Conservation (phyloP, 2,113 vertebrate genomes). For the Leptocoma aspasia region DNA sequence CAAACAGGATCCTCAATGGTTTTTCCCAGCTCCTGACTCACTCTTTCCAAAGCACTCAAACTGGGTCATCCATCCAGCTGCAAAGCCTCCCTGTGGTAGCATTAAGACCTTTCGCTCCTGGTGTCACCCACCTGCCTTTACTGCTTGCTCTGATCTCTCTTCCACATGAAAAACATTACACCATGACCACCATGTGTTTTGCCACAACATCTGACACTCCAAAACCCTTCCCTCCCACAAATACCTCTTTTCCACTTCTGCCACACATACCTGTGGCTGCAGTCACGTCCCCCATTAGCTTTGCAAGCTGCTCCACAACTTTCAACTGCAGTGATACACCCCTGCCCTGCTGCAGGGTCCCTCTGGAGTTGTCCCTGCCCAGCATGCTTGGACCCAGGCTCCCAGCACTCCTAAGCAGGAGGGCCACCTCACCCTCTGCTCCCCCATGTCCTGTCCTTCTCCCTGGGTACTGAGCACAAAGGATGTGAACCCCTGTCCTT, state of each 20-base stretch:
- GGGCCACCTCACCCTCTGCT: neutral
- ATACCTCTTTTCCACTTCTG: neutral
- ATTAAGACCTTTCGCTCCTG: neutral
- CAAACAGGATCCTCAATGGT: neutral
- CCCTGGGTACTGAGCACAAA: accelerated
- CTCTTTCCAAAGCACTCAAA: neutral
- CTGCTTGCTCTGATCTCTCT: neutral
- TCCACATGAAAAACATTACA: neutral
- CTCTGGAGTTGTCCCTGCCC: neutral
- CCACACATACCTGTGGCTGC: neutral
- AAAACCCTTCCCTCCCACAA: neutral
- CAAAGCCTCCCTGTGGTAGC: neutral
- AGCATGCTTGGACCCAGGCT: accelerated
- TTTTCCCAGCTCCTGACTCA: neutral
- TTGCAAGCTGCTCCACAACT: neutral
- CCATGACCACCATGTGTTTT: neutral
- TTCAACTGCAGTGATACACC: accelerated
- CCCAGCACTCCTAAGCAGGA: neutral
- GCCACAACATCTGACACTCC: neutral
- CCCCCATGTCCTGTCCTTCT: accelerated
- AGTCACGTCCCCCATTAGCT: neutral
- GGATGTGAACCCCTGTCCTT: accelerated
- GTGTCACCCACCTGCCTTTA: neutral
- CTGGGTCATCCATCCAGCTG: neutral
- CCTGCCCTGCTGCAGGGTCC: neutral